Evolutionary conservation across 2,113 vertebrate genomes (phyloP), one percentile per base, ranked within the genome.

Genomic region (Poecilia latipinna): DNA sequence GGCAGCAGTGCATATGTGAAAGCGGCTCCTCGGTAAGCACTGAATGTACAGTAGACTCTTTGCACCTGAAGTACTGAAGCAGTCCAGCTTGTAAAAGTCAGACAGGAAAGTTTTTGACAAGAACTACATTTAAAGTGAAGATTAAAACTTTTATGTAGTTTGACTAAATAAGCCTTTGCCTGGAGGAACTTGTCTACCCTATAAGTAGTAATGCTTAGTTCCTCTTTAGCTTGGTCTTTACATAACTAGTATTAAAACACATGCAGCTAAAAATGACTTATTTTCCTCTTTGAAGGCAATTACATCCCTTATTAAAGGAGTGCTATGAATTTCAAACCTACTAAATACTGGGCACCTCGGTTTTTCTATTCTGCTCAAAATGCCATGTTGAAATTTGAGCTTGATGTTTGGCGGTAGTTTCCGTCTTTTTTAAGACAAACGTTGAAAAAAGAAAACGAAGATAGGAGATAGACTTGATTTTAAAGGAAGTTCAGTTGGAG

Each of bases 221-320:
- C 48, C 78, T 74, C 44, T 65, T 82, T 63, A 4, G n/a, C 17
- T 33, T 60, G 35, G 63, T 70, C 54, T 82, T 74, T 79, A 65
- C 63, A 73, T 42, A 79, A 82, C 17, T 65, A 11, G 39, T 28
- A 51, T 77, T 70, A 76, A 48, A 22, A 48, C 12, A 61, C 8
- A 24, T 22, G 29, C 1, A 2, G 66, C 26, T 24, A 44, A 28
- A 73, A 24, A 11, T 24, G 8, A n/a, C 51, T 57, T 57, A 17
- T 48, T 48, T 48, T 48, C 17, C 44, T 17, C 17, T 48, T 48
- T 5, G 13, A 48, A 48, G 1, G 19, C 17, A 19, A 15, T 17
- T 17, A 6, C 44, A 17, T 7, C 19, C 7, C 19, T 54, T 54
- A 54, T 54, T 22, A 24, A 54, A 24, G 48, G 6, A 42, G 17